Evolutionary conservation across 2,797 vertebrate genomes (phyloP).

Genomic region (Sciurus carolinensis): DNA sequence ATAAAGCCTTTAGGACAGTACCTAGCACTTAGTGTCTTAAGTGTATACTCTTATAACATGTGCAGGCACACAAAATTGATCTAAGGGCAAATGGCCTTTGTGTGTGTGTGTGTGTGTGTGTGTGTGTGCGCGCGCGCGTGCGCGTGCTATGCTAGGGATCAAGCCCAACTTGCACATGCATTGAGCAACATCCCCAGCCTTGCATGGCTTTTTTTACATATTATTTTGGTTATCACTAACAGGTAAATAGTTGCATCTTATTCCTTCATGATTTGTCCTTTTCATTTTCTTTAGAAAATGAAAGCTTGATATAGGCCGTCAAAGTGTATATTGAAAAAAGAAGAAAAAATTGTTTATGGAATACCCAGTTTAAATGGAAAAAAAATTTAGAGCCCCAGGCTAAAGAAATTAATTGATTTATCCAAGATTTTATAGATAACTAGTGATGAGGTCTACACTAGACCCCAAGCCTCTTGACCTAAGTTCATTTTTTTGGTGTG

Average conservation of each 20-base stretch:
- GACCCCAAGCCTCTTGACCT: background rate
- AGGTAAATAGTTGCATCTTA: constrained; percentile 18
- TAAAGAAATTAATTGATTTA: constrained; percentile 53
- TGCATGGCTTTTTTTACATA: background rate
- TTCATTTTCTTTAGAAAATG: background rate
- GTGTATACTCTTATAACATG: background rate
- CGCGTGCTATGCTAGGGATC: background rate
- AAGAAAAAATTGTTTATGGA: background rate
- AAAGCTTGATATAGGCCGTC: constrained; percentile 24
- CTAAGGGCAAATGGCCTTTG: background rate
- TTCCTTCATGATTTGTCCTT: background rate
- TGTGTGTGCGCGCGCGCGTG: background rate
- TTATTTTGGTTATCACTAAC: constrained; percentile 47
- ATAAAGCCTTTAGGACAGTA: background rate
- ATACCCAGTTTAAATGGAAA: constrained; percentile 33
- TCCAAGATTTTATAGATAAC: constrained; percentile 5
- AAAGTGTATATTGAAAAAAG: background rate
- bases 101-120: background rate
- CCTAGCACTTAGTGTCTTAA: background rate
- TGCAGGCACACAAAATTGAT: background rate
- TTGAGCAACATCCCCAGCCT: background rate
- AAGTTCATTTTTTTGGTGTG: background rate
- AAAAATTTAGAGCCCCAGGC: background rate
- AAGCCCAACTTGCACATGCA: background rate
- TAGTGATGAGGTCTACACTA: background rate